Evolutionary conservation across 2,888 invertebrate genomes (phyloP), one percentile per base, ranked within the genome.

Genomic region (Pimpla rufipes): DNA sequence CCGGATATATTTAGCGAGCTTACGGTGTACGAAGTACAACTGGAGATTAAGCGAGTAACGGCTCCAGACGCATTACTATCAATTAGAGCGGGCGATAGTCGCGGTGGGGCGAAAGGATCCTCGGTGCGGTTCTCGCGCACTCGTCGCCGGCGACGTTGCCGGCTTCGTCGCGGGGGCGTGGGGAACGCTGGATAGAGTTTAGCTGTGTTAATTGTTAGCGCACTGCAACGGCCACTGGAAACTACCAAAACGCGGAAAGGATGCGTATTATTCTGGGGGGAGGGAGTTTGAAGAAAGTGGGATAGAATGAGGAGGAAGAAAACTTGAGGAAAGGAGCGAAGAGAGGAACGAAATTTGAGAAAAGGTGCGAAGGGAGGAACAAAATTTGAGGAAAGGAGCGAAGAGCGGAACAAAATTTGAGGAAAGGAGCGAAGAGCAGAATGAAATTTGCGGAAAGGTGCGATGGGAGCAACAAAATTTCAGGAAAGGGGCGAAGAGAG

Each of bases 51-150:
- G 85, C 80, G 80, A 84, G 75, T 73, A 84, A 77, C 77, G 80
- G 82, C 71, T 82, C 85, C 85, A 89, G 88, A 88, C 89, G 85
- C 89, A 89, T 88, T 88, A 89, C 88, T 89, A 89, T 88, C 87
- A 89, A 89, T 89, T 89, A 88, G 88, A 86, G 81, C 59, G 76
- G 81, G 79, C 81, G 85, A 83, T 84, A 83, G 85, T 81, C 79
- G 70, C 23, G 68, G 47, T 59, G 42, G 68, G 55, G 62, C 62
- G 50, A 80, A 73, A 73, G 73, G 80, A 68, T 74, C 80, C 67
- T 83, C 82, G n/a, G n/a, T n/a, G 82, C 70, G 55, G 64, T 62
- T 40, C 67, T 83, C 74, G 50, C 67, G 70, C 29, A 42, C 35
- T 47, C 67, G 57, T 62, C 59, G 67, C 73, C 75, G 73, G 71